These are phyloP conservation scores for Pyrrhia umbra DNA, from an alignment of 2,888 invertebrate genomes.

Conservation along the genomic window DNA sequence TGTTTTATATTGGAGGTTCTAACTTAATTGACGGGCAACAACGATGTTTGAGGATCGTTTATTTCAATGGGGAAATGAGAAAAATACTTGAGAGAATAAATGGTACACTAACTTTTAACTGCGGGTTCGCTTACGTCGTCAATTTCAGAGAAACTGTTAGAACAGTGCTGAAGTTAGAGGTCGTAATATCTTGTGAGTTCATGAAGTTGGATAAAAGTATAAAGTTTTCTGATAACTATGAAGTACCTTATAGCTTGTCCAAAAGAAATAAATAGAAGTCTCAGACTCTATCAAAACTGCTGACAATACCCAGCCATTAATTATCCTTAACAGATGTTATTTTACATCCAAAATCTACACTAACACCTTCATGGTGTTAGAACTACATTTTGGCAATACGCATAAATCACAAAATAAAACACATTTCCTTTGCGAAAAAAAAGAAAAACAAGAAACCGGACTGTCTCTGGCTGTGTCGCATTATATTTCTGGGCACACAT, in stretches of 20 bases:
- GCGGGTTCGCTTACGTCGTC: not conserved
- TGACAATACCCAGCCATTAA: too few relatives aligned
- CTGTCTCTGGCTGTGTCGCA: constrained; percentile 31
- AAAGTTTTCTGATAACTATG: too few relatives aligned
- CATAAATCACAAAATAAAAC: constrained; percentile 7
- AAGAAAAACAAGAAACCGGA: constrained; percentile 37
- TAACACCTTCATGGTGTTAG: too few relatives aligned
- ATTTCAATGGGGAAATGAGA: constrained; percentile 30
- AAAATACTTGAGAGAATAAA: not conserved
- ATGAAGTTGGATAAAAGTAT: not conserved
- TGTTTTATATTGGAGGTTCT: constrained; percentile 49
- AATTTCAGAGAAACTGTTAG: not conserved
- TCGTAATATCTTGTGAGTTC: not conserved
- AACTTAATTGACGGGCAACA: constrained; percentile 47
- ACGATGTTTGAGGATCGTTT: constrained; percentile 41
- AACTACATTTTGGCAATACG: too few relatives aligned
- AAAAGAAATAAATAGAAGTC: too few relatives aligned
- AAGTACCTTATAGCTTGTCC: too few relatives aligned
- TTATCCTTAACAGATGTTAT: too few relatives aligned
- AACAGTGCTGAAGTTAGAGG: not conserved
- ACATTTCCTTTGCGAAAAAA: constrained; percentile 11
- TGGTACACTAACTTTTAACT: not conserved
- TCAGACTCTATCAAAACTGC: too few relatives aligned
- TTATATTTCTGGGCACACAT: constrained; percentile 67
- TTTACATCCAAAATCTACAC: too few relatives aligned